phyloP scores from a whole-genome alignment of 2,888 invertebrate genomes.

The Thymelicus sylvestris region DNA sequence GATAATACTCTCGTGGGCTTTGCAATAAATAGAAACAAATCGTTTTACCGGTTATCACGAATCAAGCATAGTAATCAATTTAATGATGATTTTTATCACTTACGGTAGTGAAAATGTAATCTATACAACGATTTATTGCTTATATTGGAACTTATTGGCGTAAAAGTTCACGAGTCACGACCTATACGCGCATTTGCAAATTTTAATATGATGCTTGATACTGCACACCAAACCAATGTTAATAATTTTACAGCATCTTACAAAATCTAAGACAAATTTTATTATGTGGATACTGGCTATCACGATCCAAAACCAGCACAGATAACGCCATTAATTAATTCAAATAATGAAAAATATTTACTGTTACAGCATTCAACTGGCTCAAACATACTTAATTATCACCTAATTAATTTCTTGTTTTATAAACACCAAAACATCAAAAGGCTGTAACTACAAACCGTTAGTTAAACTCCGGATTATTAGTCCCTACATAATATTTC shows the following conservation, averaged over 20 bases:
- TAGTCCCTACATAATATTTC: constrained; percentile 31
- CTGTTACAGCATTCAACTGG: constrained; percentile 1
- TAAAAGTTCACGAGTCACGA: too few species aligned
- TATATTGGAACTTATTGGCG: too few species aligned
- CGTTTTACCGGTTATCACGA: not conserved
- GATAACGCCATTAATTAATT: not conserved
- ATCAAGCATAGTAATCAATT: not conserved
- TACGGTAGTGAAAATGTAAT: not conserved
- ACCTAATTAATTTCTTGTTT: constrained; percentile 24
- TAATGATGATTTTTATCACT: not conserved
- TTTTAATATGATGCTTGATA: too few species aligned
- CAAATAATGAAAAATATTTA: not conserved
- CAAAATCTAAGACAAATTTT: too few species aligned
- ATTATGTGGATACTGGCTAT: too few species aligned
- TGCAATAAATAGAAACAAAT: not conserved
- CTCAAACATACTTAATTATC: constrained; percentile 20
- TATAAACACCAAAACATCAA: constrained; percentile 21
- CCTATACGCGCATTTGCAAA: too few species aligned
- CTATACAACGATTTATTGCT: not conserved
- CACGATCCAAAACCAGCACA: too few species aligned
- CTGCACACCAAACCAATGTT: too few species aligned
- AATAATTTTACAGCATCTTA: too few species aligned
- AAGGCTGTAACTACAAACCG: constrained; percentile 18
- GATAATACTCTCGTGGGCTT: not conserved
- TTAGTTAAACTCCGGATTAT: constrained; percentile 30